A percentile compares a stretch with the other conserved stretches of the same genome.
Evolutionary conservation across 1,140 invertebrate species (phyloP).

Genomic region (Hycleus cichorii): DNA sequence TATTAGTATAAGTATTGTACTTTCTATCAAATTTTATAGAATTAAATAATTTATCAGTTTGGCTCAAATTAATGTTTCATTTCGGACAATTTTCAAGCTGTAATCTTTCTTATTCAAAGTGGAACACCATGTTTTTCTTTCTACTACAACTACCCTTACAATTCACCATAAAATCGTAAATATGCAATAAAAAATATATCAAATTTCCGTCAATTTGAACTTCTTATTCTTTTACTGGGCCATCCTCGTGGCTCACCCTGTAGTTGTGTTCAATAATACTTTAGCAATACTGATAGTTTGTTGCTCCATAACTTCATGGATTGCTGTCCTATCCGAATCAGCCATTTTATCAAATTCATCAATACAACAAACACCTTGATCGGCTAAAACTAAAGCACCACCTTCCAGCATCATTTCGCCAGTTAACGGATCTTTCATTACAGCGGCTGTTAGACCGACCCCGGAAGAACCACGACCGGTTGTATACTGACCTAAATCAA

Average conservation of each 20-base stretch:
- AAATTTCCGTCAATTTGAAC: too few species aligned
- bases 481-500: slow-evolving; percentile 62
- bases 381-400: slow-evolving; percentile 95
- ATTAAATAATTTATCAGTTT: too few species aligned
- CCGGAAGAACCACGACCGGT: slow-evolving; percentile 96
- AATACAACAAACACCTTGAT: slow-evolving; percentile 97
- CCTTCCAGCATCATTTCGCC: slow-evolving; percentile 97
- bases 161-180: too few species aligned
- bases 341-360: slow-evolving; percentile 99
- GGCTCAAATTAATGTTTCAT: too few species aligned
- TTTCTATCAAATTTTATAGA: too few species aligned
- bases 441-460: slow-evolving; percentile 95
- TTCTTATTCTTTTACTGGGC: too few species aligned
- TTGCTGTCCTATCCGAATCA: slow-evolving; percentile 89
- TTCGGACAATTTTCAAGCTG: too few species aligned
- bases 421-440: slow-evolving; percentile 95
- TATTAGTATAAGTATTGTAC: too few species aligned
- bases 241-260: neutral
- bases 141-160: too few species aligned
- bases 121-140: too few species aligned
- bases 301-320: slow-evolving; percentile 99
- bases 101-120: too few species aligned
- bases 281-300: slow-evolving; percentile 99
- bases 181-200: too few species aligned
- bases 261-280: slow-evolving; percentile 41